Evolutionary conservation across 2,113 vertebrate genomes (phyloP).

Genomic region (human): GRCh38 chr15:36873501-36874000

Average conservation of each 20-base stretch:
- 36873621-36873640: slow-evolving; percentile 59
- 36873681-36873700: neutral
- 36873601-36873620: slow-evolving; percentile 22
- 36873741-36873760: slow-evolving; percentile 58
- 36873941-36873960: neutral
- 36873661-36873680: no score
- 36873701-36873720: slow-evolving; percentile 33
- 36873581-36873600: slow-evolving; percentile 26
- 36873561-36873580: slow-evolving; percentile 3
- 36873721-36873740: slow-evolving; percentile 75
- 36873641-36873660: slow-evolving; percentile 23
- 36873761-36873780: slow-evolving; percentile 77
- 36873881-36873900: slow-evolving; percentile 62
- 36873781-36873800: slow-evolving; percentile 71
- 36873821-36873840: slow-evolving; percentile 82
- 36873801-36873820: slow-evolving; percentile 76
- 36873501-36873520: neutral
- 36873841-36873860: slow-evolving; percentile 71
- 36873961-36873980: neutral
- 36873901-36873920: slow-evolving; percentile 14
- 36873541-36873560: neutral
- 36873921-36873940: neutral
- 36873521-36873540: neutral
- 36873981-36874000: neutral
- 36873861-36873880: slow-evolving; percentile 59